phyloP scores from a whole-genome alignment of 2,113 vertebrate genomes.

The Dicerorhinus sumatrensis region DNA sequence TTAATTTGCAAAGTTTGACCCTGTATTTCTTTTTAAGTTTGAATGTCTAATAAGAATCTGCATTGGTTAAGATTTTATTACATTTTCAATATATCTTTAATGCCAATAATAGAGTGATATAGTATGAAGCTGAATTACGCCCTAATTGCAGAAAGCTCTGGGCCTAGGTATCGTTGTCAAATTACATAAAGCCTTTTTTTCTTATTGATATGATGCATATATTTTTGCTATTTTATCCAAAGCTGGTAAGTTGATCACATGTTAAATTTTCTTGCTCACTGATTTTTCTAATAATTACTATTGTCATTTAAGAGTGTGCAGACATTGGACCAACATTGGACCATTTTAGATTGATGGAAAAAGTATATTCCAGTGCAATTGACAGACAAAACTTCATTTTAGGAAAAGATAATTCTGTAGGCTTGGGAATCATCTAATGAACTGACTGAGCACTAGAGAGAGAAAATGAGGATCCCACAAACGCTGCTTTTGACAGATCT shows the following conservation, averaged over 20 bases:
- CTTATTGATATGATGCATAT: neutral
- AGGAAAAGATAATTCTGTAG: neutral
- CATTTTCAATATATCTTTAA: constrained; percentile 1
- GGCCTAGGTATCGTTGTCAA: neutral
- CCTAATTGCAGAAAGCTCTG: neutral
- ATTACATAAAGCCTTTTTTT: neutral
- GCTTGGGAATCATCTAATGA: neutral
- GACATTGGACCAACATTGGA: neutral
- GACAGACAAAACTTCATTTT: neutral
- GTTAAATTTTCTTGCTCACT: neutral
- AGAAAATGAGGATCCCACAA: neutral
- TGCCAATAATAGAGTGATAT: neutral
- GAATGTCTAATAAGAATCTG: constrained; percentile 13
- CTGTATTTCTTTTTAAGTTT: neutral
- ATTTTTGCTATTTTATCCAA: neutral
- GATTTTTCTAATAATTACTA: neutral
- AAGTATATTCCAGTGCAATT: neutral
- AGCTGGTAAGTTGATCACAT: neutral
- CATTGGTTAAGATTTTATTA: neutral
- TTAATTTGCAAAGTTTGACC: constrained; percentile 20
- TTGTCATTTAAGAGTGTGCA: neutral
- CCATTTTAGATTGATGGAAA: neutral
- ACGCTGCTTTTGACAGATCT: neutral
- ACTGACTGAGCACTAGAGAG: neutral
- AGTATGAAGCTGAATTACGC: neutral